phyloP scores from a whole-genome alignment of 2,888 invertebrate genomes.

The Dynastes grantii region DNA sequence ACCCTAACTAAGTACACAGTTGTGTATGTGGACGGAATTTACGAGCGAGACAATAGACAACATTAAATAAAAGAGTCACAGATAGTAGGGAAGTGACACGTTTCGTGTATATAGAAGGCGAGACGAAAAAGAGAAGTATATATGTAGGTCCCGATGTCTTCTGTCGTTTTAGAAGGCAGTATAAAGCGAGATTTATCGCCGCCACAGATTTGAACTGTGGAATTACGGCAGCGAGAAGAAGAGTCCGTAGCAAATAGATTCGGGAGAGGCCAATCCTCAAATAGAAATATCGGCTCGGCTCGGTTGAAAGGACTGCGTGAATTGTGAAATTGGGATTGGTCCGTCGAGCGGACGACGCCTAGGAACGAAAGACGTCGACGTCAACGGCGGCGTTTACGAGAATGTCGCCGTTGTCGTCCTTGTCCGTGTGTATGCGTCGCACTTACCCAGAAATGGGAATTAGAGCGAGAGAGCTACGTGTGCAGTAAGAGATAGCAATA shows the following conservation, averaged over 20 bases:
- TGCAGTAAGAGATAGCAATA: too few species aligned
- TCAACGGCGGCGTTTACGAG: constrained; percentile 35
- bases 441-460: neutral
- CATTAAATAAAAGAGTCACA: constrained; percentile 46
- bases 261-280: constrained; percentile 64
- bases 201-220: constrained; percentile 66
- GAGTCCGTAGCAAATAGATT: constrained; percentile 66
- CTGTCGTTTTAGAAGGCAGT: constrained; percentile 58
- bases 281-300: constrained; percentile 66
- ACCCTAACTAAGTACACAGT: constrained; percentile 43
- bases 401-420: constrained; percentile 34
- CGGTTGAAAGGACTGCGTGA: constrained; percentile 63
- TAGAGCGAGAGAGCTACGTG: neutral
- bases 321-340: constrained; percentile 56
- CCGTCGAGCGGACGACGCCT: constrained; percentile 32
- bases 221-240: constrained; percentile 61
- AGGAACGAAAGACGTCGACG: constrained; percentile 25
- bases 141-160: constrained; percentile 50
- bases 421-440: neutral
- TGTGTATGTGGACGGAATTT: constrained; percentile 43
- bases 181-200: constrained; percentile 66
- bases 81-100: constrained; percentile 33
- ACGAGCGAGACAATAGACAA: constrained; percentile 48
- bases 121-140: constrained; percentile 38
- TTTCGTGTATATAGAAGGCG: constrained; percentile 12